phyloP scores from a whole-genome alignment of 2,888 invertebrate genomes.

The Margaritifera margaritifera region DNA sequence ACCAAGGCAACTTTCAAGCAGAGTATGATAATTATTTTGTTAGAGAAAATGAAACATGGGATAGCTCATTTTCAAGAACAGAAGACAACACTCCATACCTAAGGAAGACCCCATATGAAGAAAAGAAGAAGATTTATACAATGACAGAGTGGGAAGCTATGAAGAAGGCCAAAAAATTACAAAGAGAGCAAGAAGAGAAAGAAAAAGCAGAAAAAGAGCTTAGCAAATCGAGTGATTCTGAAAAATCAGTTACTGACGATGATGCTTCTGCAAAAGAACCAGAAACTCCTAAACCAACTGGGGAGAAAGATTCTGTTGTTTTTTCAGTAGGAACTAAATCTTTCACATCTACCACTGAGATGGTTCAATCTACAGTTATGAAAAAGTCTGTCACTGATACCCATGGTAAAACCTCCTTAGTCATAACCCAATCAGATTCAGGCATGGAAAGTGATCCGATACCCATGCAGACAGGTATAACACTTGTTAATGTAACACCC shows the following conservation, averaged over 20 bases:
- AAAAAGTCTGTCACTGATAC: no score
- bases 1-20: conserved; percentile 51
- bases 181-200: conserved; percentile 21
- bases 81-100: conserved; percentile 36
- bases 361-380: no score
- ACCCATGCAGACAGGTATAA: no score
- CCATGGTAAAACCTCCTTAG: no score
- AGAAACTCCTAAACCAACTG: conserved; percentile 2
- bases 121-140: conserved; percentile 63
- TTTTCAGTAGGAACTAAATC: no score
- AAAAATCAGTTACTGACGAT: conserved; percentile 7
- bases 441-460: no score
- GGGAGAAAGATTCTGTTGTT: background rate
- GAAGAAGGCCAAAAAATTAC: conserved; percentile 50
- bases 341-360: no score
- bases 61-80: conserved; percentile 28
- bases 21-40: conserved; percentile 40
- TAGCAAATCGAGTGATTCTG: no score
- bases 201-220: conserved; percentile 19
- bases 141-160: conserved; percentile 69
- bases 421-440: no score
- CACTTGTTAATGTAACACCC: no score
- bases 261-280: conserved; percentile 2
- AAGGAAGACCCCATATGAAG: conserved; percentile 60
- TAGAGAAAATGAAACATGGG: conserved; percentile 26